Evolutionary conservation across 2,888 invertebrate genomes (phyloP).

Genomic region (Gandaritis pyraliata): DNA sequence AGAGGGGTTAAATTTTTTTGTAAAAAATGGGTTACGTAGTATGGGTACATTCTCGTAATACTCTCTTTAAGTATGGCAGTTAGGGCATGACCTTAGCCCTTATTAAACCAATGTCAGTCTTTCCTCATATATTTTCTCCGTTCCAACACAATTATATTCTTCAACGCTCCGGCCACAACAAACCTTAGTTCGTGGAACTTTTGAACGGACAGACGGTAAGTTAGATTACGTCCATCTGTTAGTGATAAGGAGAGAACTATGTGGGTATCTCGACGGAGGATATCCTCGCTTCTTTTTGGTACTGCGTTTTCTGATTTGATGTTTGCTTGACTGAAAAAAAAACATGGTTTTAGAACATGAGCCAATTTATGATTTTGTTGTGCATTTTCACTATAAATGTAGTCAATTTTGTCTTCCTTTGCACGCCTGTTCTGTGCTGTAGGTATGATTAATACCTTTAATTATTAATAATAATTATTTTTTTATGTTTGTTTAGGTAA

Average conservation of each 20-base stretch:
- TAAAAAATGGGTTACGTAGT: too few relatives aligned
- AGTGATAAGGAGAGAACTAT: slow-evolving; percentile 60
- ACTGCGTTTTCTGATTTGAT: slow-evolving; percentile 50
- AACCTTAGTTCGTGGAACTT: slow-evolving; percentile 73
- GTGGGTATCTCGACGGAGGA: slow-evolving; percentile 57
- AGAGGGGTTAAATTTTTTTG: too few relatives aligned
- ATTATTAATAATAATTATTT: too few relatives aligned
- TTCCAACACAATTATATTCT: slow-evolving; percentile 70
- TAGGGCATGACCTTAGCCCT: not conserved
- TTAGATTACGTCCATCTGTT: slow-evolving; percentile 56
- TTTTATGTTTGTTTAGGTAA: too few relatives aligned
- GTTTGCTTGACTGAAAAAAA: slow-evolving; percentile 62
- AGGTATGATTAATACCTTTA: too few relatives aligned
- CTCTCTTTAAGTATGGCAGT: too few relatives aligned
- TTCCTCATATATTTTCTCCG: slow-evolving; percentile 73
- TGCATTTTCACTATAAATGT: too few relatives aligned
- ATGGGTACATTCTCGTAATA: too few relatives aligned
- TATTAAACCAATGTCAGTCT: slow-evolving; percentile 52
- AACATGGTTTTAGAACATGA: not conserved
- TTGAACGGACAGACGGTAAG: slow-evolving; percentile 59
- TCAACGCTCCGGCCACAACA: slow-evolving; percentile 66
- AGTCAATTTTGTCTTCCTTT: too few relatives aligned
- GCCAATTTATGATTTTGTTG: too few relatives aligned
- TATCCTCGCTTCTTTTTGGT: slow-evolving; percentile 49
- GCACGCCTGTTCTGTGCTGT: too few relatives aligned